A percentile compares a stretch with the other conserved stretches of the same genome.
These are phyloP conservation scores for Leucophenga montana DNA, from an alignment of 2,888 invertebrate genomes.

Conservation along the genomic window DNA sequence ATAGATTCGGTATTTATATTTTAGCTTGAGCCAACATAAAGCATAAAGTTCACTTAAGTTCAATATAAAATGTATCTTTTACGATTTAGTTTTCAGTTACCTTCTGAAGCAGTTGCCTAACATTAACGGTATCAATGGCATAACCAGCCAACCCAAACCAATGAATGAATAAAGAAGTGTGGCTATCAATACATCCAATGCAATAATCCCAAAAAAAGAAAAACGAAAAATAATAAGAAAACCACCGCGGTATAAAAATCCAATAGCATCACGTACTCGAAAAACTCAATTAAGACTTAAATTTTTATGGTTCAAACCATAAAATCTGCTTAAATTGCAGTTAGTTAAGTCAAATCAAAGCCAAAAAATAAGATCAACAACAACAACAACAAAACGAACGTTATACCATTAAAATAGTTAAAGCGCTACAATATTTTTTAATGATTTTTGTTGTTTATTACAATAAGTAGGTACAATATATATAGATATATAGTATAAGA, in stretches of 20 bases:
- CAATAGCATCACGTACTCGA: slow-evolving; percentile 58
- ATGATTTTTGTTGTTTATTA: not conserved
- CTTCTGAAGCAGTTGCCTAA: not conserved
- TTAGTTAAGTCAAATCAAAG: slow-evolving; percentile 43
- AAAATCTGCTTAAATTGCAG: slow-evolving; percentile 63
- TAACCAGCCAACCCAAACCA: not conserved
- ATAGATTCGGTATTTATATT: too few relatives aligned
- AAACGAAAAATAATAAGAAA: not conserved
- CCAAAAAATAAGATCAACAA: slow-evolving; percentile 35
- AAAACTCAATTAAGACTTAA: slow-evolving; percentile 61
- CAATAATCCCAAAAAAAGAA: slow-evolving; percentile 5
- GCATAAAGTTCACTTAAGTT: not conserved
- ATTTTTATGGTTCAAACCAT: slow-evolving; percentile 64
- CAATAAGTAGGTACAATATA: too few relatives aligned
- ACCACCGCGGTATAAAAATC: slow-evolving; percentile 48
- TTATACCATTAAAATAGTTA: slow-evolving; percentile 24
- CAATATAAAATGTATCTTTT: not conserved
- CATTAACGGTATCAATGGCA: slow-evolving; percentile 16
- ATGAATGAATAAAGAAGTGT: not conserved
- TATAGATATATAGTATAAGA: too few relatives aligned
- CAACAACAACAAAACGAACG: slow-evolving; percentile 30
- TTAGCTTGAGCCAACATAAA: not conserved
- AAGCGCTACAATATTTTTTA: slow-evolving; percentile 24
- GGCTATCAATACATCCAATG: not conserved
- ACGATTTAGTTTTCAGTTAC: not conserved